A percentile compares a stretch with the other conserved stretches of the same genome.
Conservation (phyloP, 2,797 vertebrate genomes). For the Sebastes kiyomatsui region DNA sequence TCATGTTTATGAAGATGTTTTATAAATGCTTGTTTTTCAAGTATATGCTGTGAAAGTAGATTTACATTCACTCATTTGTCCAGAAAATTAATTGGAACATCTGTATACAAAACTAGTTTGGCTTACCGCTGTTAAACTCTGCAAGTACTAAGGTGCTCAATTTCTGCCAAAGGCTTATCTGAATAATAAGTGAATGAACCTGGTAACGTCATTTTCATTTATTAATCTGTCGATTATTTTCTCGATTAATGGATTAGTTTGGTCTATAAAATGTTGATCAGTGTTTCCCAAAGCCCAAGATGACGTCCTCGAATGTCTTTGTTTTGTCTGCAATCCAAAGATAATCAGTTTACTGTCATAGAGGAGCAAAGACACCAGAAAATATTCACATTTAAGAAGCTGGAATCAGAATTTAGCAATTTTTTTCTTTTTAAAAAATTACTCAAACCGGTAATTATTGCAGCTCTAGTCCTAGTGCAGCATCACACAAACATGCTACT, state of each 20-base stretch:
- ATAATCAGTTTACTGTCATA: no score
- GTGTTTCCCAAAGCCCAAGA: no score
- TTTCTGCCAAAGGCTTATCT: rapidly evolving
- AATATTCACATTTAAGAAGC: no score
- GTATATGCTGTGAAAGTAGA: not conserved
- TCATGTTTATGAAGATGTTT: rapidly evolving
- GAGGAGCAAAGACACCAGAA: rapidly evolving
- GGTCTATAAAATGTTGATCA: no score
- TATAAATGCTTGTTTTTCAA: not conserved
- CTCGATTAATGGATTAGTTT: no score
- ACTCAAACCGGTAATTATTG: rapidly evolving
- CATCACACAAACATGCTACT: not conserved
- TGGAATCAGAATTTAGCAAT: no score
- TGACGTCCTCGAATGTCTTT: no score
- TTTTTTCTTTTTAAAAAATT: rapidly evolving
- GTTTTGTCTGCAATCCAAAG: no score
- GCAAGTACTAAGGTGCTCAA: not conserved
- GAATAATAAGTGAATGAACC: not conserved
- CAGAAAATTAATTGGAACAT: not conserved
- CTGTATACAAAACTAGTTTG: not conserved
- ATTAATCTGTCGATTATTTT: no score
- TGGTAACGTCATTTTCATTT: no score
- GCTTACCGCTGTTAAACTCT: not conserved
- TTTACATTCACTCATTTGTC: not conserved
- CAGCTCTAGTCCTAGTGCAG: rapidly evolving